phyloP scores from a whole-genome alignment of 2,888 invertebrate species.

The Acanthacorydalis orientalis region DNA sequence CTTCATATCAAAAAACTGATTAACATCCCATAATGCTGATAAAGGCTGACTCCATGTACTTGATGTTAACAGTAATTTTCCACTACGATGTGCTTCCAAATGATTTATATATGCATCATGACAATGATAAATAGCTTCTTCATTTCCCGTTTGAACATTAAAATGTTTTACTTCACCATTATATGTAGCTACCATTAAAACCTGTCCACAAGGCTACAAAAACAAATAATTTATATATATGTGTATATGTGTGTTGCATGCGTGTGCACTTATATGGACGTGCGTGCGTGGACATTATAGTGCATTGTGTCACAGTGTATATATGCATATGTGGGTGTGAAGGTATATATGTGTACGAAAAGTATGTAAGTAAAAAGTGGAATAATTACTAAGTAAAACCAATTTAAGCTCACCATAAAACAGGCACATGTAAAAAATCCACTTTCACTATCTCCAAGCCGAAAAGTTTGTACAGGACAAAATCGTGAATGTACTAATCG shows the following conservation, averaged over 20 bases:
- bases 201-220: constrained; percentile 38
- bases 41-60: constrained; percentile 73
- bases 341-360: neutral
- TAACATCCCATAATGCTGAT: constrained; percentile 63
- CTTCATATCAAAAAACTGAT: constrained; percentile 41
- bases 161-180: constrained; percentile 80
- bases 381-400: neutral
- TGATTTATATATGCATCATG: constrained; percentile 79
- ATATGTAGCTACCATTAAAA: constrained; percentile 75
- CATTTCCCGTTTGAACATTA: constrained; percentile 67
- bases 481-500: constrained; percentile 71
- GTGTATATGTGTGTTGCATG: no score
- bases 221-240: constrained; percentile 4
- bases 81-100: constrained; percentile 54
- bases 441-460: constrained; percentile 54
- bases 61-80: constrained; percentile 63
- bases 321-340: neutral
- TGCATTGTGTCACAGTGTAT: no score
- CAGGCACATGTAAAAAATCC: constrained; percentile 51
- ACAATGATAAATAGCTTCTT: constrained; percentile 62
- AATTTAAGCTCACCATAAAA: constrained; percentile 17
- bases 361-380: neutral
- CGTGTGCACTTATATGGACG: neutral
- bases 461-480: constrained; percentile 56
- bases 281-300: no score